Conservation (phyloP, 2,113 vertebrate species). For the Corythornis madagascariensis region DNA sequence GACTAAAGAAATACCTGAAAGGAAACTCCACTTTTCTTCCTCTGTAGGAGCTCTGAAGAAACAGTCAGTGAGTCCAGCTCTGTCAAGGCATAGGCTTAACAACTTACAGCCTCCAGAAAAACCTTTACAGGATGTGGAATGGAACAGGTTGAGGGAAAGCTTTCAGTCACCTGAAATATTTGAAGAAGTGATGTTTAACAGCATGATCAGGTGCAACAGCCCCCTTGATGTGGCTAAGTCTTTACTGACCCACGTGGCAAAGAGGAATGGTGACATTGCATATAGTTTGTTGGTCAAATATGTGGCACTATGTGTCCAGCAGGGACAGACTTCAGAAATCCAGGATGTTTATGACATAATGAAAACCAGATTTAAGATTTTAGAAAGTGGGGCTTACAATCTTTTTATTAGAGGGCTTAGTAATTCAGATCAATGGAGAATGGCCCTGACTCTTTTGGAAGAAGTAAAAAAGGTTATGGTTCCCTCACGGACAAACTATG, state of each 20-base stretch:
- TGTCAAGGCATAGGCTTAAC: neutral
- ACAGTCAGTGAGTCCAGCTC: slow-evolving; percentile 34
- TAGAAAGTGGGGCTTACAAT: slow-evolving; percentile 83
- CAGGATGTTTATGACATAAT: slow-evolving; percentile 88
- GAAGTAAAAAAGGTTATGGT: slow-evolving; percentile 79
- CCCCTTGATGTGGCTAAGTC: slow-evolving; percentile 87
- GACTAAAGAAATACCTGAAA: neutral
- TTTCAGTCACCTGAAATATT: slow-evolving; percentile 66
- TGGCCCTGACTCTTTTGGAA: slow-evolving; percentile 80
- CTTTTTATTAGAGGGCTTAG: slow-evolving; percentile 86
- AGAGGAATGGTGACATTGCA: slow-evolving; percentile 78
- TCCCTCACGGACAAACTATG: slow-evolving; percentile 83
- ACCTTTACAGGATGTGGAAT: slow-evolving; percentile 81
- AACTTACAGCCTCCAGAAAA: slow-evolving; percentile 70
- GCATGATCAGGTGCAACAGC: slow-evolving; percentile 63
- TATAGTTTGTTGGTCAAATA: slow-evolving; percentile 87
- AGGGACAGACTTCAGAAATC: slow-evolving; percentile 81
- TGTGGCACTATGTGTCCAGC: slow-evolving; percentile 83
- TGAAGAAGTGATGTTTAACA: slow-evolving; percentile 77
- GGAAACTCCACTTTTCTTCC: slow-evolving; percentile 73
- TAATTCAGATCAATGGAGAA: slow-evolving; percentile 84
- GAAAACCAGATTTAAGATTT: slow-evolving; percentile 79
- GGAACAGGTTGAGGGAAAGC: slow-evolving; percentile 79
- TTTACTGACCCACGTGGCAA: slow-evolving; percentile 82
- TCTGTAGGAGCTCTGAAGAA: slow-evolving; percentile 82